These are phyloP conservation scores for Poecilia velifera DNA, from an alignment of 2,797 vertebrate species.

Conservation along the genomic window DNA sequence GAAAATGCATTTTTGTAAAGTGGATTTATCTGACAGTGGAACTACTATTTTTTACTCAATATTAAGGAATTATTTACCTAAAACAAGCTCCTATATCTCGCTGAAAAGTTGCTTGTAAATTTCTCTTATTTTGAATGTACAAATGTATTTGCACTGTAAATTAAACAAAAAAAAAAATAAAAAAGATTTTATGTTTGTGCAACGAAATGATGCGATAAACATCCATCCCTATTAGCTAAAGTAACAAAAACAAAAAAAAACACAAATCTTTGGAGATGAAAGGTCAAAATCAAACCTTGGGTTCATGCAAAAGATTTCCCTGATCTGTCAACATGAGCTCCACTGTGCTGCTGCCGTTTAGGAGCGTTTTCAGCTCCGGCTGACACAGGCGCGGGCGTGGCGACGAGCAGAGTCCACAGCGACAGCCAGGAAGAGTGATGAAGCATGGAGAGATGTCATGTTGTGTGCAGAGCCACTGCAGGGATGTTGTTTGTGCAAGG, in stretches of 20 bases:
- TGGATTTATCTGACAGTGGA: no score
- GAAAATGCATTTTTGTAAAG: no score
- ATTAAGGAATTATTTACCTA: no score
- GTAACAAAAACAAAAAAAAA: not conserved
- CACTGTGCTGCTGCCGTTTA: constrained; percentile 14
- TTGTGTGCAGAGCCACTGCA: constrained; percentile 9
- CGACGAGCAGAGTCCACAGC: constrained; percentile 10
- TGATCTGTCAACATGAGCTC: constrained; percentile 30
- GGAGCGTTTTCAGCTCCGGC: constrained; percentile 16
- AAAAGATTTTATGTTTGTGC: no score
- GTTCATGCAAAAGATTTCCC: not conserved
- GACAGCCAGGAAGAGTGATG: constrained; percentile 16
- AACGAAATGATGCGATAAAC: no score
- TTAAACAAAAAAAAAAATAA: no score
- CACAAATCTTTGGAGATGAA: not conserved
- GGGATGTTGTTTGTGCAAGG: constrained; percentile 1
- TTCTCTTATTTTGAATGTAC: no score
- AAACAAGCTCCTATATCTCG: no score
- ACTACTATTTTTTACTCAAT: no score
- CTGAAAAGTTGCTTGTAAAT: no score
- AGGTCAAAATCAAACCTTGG: not conserved
- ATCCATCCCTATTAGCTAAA: not conserved
- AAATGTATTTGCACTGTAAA: no score
- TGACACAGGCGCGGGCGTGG: constrained; percentile 31
- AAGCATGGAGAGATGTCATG: constrained; percentile 31